Conservation (phyloP, 2,888 invertebrate species). For the Acrobeloides nanus region DNA sequence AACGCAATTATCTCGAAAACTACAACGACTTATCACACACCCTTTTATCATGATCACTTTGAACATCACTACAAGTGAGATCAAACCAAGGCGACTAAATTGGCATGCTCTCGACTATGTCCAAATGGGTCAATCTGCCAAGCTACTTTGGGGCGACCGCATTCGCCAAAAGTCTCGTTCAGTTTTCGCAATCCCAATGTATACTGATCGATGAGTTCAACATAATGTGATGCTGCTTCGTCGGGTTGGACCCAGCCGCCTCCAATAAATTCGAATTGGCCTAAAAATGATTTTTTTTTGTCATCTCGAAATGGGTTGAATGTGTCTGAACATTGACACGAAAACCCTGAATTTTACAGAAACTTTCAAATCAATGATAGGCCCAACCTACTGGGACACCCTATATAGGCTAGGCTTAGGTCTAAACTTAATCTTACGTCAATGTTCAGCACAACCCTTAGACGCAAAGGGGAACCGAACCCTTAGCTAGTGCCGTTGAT, state of each 20-base stretch:
- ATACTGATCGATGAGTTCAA: conserved; percentile 61
- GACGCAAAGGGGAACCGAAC: neutral
- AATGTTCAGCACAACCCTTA: neutral
- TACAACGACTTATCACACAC: no score
- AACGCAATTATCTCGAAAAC: no score
- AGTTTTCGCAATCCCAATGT: conserved; percentile 55
- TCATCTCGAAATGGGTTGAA: no score
- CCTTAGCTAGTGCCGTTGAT: no score
- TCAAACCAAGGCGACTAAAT: conserved; percentile 58
- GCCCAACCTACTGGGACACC: conserved; percentile 3
- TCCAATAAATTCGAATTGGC: conserved; percentile 53
- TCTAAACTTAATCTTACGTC: neutral
- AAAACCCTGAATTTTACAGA: no score
- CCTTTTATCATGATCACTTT: no score
- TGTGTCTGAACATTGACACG: no score
- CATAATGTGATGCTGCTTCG: conserved; percentile 60
- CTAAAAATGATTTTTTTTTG: conserved; percentile 18
- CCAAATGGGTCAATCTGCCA: conserved; percentile 63
- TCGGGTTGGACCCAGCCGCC: conserved; percentile 62
- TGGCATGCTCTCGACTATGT: conserved; percentile 59
- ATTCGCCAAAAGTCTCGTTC: conserved; percentile 50
- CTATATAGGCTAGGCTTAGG: no score
- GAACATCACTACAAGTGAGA: no score
- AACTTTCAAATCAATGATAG: neutral
- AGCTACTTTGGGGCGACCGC: conserved; percentile 57